phyloP scores from a whole-genome alignment of 2,113 vertebrate genomes.

The Coryphaenoides rupestris region DNA sequence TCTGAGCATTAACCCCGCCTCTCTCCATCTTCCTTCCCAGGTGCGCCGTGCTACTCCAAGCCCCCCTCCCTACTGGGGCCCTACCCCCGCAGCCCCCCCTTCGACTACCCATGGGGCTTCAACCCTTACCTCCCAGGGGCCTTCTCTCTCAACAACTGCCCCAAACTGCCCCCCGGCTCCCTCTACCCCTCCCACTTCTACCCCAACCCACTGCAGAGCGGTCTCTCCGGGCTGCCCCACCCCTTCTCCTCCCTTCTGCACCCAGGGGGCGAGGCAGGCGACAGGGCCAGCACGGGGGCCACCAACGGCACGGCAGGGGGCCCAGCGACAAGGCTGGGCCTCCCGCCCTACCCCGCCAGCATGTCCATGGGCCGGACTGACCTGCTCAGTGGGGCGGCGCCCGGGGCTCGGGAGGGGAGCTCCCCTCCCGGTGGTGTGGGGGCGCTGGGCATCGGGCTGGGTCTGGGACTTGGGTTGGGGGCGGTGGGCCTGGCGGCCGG shows the following conservation, averaged over 20 bases:
- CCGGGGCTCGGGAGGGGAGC: slow-evolving; percentile 51
- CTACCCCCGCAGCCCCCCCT: slow-evolving; percentile 78
- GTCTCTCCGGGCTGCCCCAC: slow-evolving; percentile 80
- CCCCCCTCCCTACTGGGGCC: slow-evolving; percentile 83
- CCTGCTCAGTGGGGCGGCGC: slow-evolving; percentile 60
- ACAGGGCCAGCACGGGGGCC: slow-evolving; percentile 59
- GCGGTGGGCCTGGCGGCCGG: slow-evolving; percentile 50
- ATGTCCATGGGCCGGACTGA: slow-evolving; percentile 67
- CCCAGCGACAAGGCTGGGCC: slow-evolving; percentile 62
- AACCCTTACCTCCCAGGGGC: slow-evolving; percentile 85
- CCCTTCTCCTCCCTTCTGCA: slow-evolving; percentile 76
- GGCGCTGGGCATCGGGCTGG: slow-evolving; percentile 61
- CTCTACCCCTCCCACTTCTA: slow-evolving; percentile 89
- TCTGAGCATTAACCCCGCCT: slow-evolving; percentile 50
- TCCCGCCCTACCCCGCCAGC: slow-evolving; percentile 61
- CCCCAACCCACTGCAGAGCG: slow-evolving; percentile 79
- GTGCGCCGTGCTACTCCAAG: slow-evolving; percentile 82
- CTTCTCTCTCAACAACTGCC: slow-evolving; percentile 82
- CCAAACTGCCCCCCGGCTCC: slow-evolving; percentile 84
- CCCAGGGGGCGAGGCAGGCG: slow-evolving; percentile 61
- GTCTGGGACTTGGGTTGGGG: slow-evolving; percentile 46
- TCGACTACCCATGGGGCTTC: slow-evolving; percentile 90
- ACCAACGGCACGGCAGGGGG: slow-evolving; percentile 65
- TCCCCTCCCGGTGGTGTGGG: slow-evolving; percentile 34
- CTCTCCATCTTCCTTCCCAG: slow-evolving; percentile 62